Evolutionary conservation across 2,113 vertebrate genomes (phyloP), one percentile per base, ranked within the genome.

Genomic region (Sinocyclocheilus rhinocerous): DNA sequence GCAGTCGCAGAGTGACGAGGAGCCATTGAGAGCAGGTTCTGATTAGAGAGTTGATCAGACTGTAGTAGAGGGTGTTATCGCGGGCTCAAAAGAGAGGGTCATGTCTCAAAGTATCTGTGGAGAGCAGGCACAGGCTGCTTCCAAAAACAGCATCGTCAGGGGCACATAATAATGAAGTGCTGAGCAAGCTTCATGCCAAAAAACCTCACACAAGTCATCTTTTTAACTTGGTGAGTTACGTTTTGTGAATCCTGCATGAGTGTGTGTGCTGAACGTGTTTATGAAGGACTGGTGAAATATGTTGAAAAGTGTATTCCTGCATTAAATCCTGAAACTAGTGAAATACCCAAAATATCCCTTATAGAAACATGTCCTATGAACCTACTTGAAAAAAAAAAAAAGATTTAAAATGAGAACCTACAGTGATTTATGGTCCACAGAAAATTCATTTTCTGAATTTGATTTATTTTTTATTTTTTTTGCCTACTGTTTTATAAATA

Each of bases 111-210:
- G n/a, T 26, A n/a, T 65, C 26, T 36, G 29, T 36, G 67, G 15
- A 83, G 33, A 84, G 29, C 42, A 24, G 48, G n/a, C 12, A 78
- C 59, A 61, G 33, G 1, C 36, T 48, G 16, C 45, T 59, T 83
- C 36, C 76, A 79, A 89, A 81, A 84, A 78, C 10, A 57, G 48
- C 33, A 73, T 84, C 50, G 45, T 52, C 45, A 42, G 1, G 69
- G 48, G 55, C 79, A 33, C 82, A 81, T 86, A 90, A 90, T 89
- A 88, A 89, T 79, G 88, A 91, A 91, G 82, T 42, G 90, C 89
- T 90, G 91, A 92, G 86, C 88, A 88, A 90, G 87, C 75, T n/a
- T 12, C 77, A 82, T 76, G 76, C 5, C 16, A 33, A 79, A 42
- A 39, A 10, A 0, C 1, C 8, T 1, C 16, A 48, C 73, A 65